A percentile compares a stretch with the other conserved stretches of the same genome.
Conservation (phyloP, 2,113 vertebrate species). For the Pollachius pollachius region DNA sequence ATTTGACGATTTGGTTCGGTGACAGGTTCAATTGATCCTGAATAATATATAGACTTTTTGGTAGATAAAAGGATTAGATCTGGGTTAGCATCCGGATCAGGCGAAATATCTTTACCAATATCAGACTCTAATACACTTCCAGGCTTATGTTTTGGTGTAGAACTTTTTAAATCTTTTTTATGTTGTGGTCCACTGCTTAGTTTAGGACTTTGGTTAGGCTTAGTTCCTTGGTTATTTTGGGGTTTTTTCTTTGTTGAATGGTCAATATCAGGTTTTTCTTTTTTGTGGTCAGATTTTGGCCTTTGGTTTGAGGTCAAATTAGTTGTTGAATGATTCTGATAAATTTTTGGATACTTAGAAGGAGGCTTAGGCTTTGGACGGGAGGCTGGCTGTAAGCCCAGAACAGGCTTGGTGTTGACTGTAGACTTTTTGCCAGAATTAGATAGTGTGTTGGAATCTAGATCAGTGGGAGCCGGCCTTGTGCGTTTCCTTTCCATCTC, state of each 20-base stretch:
- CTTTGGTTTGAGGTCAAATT: conserved; percentile 13
- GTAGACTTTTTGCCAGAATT: conserved; percentile 4
- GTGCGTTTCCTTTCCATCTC: background rate
- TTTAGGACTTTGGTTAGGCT: background rate
- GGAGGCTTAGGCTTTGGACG: conserved; percentile 1
- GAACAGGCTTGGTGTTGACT: background rate
- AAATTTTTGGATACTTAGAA: conserved; percentile 15
- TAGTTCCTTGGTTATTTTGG: conserved; percentile 12
- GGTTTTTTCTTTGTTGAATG: background rate
- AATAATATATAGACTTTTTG: background rate
- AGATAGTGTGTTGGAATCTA: conserved; percentile 11
- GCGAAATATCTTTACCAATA: background rate
- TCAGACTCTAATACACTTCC: background rate
- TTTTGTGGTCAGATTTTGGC: conserved; percentile 14
- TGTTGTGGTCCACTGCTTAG: conserved; percentile 23
- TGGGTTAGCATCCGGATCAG: background rate
- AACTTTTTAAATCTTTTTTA: background rate
- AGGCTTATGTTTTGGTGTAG: conserved; percentile 1
- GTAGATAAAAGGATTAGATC: conserved; percentile 5
- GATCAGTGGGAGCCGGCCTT: conserved; percentile 14
- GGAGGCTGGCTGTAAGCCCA: background rate
- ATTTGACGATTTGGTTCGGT: background rate
- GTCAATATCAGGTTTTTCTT: conserved; percentile 7
- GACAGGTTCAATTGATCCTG: background rate
- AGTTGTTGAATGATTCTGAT: conserved; percentile 2